Conservation (phyloP, 2,888 invertebrate species). For the Himalopsyche tibetana region DNA sequence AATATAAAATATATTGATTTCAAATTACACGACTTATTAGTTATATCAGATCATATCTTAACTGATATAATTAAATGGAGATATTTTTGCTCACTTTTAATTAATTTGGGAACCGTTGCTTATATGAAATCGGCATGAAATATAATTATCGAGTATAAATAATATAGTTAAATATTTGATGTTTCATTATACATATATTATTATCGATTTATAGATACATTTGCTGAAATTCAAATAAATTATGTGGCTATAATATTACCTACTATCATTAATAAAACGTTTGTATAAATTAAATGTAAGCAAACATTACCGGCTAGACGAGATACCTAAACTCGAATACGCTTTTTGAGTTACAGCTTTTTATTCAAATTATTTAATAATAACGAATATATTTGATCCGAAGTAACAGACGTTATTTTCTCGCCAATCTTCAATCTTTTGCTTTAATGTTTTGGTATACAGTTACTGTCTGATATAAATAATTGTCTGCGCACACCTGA, state of each 20-base stretch:
- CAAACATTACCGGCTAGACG: slow-evolving; percentile 17
- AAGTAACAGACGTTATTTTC: neutral
- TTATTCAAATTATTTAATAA: neutral
- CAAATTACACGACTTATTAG: too few species aligned
- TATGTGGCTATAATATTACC: slow-evolving; percentile 43
- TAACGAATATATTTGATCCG: neutral
- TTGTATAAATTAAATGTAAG: slow-evolving; percentile 39
- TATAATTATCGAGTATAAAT: slow-evolving; percentile 36
- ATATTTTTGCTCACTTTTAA: too few species aligned
- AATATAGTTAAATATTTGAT: slow-evolving; percentile 42
- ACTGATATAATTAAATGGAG: too few species aligned
- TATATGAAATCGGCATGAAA: neutral
- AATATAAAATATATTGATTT: too few species aligned
- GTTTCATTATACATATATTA: slow-evolving; percentile 41
- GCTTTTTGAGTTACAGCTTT: slow-evolving; percentile 31
- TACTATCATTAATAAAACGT: slow-evolving; percentile 38
- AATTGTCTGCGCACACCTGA: neutral
- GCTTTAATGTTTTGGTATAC: neutral
- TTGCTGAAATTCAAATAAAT: slow-evolving; percentile 33
- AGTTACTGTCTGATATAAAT: neutral
- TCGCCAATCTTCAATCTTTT: neutral
- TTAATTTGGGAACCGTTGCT: slow-evolving; percentile 2
- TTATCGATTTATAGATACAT: slow-evolving; percentile 40
- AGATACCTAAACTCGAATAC: slow-evolving; percentile 7
- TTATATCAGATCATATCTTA: too few species aligned